Conservation (phyloP, 2,797 vertebrate genomes). For the Karalla daura region DNA sequence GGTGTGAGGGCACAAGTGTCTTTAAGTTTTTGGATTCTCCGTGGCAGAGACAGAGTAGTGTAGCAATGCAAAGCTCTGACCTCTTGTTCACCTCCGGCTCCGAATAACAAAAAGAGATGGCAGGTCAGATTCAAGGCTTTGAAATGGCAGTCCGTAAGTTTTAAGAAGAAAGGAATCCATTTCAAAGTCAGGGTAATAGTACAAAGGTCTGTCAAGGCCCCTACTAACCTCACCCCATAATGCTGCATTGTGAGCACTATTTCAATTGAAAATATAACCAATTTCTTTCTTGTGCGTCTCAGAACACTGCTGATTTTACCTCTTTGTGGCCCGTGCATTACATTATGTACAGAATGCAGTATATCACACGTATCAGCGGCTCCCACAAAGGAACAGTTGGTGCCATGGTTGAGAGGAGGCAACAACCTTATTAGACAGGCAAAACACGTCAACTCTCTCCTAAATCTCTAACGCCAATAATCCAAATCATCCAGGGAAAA, state of each 20-base stretch:
- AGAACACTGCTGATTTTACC: constrained; percentile 3
- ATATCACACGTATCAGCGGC: constrained; percentile 17
- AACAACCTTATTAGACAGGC: constrained; percentile 56
- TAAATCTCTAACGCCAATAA: constrained; percentile 72
- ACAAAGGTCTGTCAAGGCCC: constrained; percentile 1
- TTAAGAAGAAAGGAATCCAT: too few species aligned
- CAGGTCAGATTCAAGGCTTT: too few species aligned
- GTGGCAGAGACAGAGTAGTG: too few species aligned
- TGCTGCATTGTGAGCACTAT: background rate
- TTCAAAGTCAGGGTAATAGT: too few species aligned
- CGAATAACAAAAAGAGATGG: too few species aligned
- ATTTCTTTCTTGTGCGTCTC: constrained; percentile 15
- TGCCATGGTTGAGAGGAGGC: constrained; percentile 40
- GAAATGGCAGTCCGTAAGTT: too few species aligned
- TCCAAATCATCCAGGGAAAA: constrained; percentile 75
- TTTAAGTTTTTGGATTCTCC: too few species aligned
- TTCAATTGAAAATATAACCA: constrained; percentile 14
- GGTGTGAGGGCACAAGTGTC: too few species aligned
- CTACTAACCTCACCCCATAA: constrained; percentile 11
- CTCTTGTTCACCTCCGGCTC: too few species aligned
- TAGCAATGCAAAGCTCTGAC: too few species aligned
- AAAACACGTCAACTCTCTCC: constrained; percentile 45
- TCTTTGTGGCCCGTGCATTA: constrained; percentile 13
- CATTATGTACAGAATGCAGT: constrained; percentile 12
- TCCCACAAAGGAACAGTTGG: constrained; percentile 8